Evolutionary conservation across 2,797 vertebrate genomes (phyloP).

Genomic region (Eleutherodactylus coqui): DNA sequence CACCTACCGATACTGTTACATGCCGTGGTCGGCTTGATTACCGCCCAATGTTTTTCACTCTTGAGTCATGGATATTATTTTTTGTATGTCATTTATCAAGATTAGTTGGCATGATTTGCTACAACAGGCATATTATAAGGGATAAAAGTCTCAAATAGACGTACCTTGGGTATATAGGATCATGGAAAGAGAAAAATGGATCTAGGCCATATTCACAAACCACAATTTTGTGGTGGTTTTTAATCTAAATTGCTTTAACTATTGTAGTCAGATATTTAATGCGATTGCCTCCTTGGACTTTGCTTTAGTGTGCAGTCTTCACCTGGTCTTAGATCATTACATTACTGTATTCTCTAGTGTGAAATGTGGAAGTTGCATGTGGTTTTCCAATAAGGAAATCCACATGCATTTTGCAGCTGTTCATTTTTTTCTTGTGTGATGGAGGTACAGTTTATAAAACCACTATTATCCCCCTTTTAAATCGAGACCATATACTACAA

Average conservation of each 20-base stretch:
- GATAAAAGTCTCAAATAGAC: no score
- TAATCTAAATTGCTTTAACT: neutral
- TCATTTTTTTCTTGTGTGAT: neutral
- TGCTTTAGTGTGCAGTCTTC: neutral
- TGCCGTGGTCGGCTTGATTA: neutral
- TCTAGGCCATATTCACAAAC: neutral
- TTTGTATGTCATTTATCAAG: neutral
- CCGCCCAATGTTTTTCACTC: neutral
- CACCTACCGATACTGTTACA: constrained; percentile 10
- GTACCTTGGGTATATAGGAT: no score
- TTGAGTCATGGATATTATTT: no score
- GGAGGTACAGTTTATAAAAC: neutral
- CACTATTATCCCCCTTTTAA: neutral
- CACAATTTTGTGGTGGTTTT: neutral
- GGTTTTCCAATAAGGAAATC: neutral
- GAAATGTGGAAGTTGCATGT: no score
- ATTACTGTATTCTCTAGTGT: neutral
- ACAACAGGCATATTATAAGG: no score
- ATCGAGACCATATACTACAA: neutral
- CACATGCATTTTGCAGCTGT: neutral
- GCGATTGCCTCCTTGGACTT: neutral
- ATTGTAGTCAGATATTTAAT: no score
- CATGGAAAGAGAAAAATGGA: no score
- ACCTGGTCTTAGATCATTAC: neutral
- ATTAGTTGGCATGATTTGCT: neutral